A percentile compares a stretch with the other conserved stretches of the same genome.
Evolutionary conservation across 2,113 vertebrate species (phyloP).

Genomic region (Oryzias woworae): DNA sequence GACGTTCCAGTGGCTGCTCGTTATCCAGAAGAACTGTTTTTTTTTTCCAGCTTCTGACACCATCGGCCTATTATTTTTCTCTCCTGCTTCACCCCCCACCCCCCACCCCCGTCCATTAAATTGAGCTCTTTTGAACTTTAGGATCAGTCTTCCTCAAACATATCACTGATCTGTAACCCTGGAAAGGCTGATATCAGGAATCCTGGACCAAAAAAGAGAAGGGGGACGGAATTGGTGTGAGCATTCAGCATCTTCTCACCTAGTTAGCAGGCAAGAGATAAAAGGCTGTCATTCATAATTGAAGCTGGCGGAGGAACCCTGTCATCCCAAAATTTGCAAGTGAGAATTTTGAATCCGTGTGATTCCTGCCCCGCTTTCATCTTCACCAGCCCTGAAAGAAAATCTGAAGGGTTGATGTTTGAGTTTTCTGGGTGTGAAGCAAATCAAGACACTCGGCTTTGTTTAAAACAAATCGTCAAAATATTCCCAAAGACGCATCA

Average conservation of each 20-base stretch:
- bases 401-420: constrained; percentile 46
- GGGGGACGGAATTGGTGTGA: constrained; percentile 29
- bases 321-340: constrained; percentile 72
- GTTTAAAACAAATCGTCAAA: constrained; percentile 43
- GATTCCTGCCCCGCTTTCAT: constrained; percentile 70
- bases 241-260: constrained; percentile 53
- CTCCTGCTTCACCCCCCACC: neutral
- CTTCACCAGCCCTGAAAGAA: constrained; percentile 38
- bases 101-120: constrained; percentile 26
- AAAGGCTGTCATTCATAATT: constrained; percentile 80
- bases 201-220: constrained; percentile 33
- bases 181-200: constrained; percentile 46
- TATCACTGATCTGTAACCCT: constrained; percentile 17
- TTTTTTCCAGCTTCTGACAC: neutral
- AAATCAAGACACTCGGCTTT: constrained; percentile 47
- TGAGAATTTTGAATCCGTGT: constrained; percentile 59
- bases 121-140: constrained; percentile 37
- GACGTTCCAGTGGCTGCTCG: neutral
- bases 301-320: constrained; percentile 65
- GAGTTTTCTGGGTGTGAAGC: constrained; percentile 27
- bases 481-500: constrained; percentile 14
- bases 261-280: constrained; percentile 75
- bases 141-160: constrained; percentile 41
- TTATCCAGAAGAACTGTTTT: constrained; percentile 10
- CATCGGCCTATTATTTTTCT: constrained; percentile 8